A percentile compares a stretch with the other conserved stretches of the same genome.
phyloP scores from a whole-genome alignment of 2,113 vertebrate species.

The Larimichthys polyactis region DNA sequence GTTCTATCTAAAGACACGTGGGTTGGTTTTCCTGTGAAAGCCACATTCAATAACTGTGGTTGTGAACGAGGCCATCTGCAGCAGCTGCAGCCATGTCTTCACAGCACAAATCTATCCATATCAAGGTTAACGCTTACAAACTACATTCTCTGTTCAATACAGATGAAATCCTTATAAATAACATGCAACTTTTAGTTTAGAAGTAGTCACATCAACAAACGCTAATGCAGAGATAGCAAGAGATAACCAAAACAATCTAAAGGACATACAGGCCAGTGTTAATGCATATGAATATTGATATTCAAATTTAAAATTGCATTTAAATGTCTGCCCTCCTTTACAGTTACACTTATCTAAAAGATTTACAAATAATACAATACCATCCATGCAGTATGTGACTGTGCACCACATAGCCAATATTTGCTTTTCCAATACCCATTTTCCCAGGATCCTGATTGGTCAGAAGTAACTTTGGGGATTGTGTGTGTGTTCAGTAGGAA shows the following conservation, averaged over 20 bases:
- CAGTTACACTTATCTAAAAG: neutral
- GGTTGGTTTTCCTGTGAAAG: constrained; percentile 22
- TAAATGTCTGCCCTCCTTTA: too few species aligned
- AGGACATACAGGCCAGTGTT: too few species aligned
- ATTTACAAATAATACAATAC: neutral
- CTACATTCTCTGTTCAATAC: neutral
- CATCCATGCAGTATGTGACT: neutral
- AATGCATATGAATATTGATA: too few species aligned
- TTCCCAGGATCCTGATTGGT: constrained; percentile 32
- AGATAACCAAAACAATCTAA: neutral
- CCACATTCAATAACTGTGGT: constrained; percentile 14
- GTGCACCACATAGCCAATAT: neutral
- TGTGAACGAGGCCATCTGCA: constrained; percentile 62
- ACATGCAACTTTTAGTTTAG: neutral
- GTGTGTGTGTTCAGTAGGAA: constrained; percentile 18
- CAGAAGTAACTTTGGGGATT: neutral
- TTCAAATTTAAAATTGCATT: too few species aligned
- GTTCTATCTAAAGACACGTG: neutral
- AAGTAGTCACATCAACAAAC: neutral
- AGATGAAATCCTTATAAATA: neutral
- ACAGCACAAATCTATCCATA: neutral
- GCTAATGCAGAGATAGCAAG: neutral
- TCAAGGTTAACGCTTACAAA: neutral
- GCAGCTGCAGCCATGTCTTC: neutral
- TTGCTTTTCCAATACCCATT: constrained; percentile 7